Percentiles rank a stretch among this genome's conserved stretches.
These are phyloP conservation scores for Bombus confusus DNA, from an alignment of 1,140 invertebrate genomes.

Conservation along the genomic window DNA sequence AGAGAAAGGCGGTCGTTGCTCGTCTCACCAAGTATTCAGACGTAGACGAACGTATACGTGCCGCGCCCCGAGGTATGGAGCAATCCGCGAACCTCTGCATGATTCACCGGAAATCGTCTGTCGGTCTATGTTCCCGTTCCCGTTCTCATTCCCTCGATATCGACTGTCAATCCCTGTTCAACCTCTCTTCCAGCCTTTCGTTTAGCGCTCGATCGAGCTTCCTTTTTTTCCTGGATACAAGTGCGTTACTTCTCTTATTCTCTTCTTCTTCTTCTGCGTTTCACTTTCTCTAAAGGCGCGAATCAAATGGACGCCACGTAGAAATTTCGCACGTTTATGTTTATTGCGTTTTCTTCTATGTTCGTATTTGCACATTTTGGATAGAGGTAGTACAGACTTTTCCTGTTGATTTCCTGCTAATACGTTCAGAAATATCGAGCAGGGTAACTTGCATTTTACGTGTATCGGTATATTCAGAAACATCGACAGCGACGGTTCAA, in stretches of 20 bases:
- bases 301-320: too few relatives aligned
- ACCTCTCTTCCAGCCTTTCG: not conserved
- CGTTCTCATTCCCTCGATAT: conserved; percentile 3
- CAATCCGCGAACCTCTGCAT: conserved; percentile 8
- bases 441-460: too few relatives aligned
- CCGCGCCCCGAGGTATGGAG: not conserved
- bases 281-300: not conserved
- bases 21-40: conserved; percentile 26
- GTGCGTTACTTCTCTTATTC: not conserved
- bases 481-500: too few relatives aligned
- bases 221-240: not conserved
- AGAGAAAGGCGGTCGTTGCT: conserved; percentile 50
- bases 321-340: too few relatives aligned
- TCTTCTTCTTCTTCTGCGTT: not conserved
- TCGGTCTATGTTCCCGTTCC: not conserved
- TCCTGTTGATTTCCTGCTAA: not conserved
- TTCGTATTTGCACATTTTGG: not conserved
- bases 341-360: not conserved
- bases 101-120: conserved; percentile 44
- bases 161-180: conserved; percentile 2
- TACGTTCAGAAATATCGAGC: too few relatives aligned
- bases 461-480: too few relatives aligned
- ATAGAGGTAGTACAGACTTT: not conserved
- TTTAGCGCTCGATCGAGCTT: not conserved
- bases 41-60: conserved; percentile 6